A percentile compares a stretch with the other conserved stretches of the same genome.
These are phyloP conservation scores for Sorex fumeus DNA, from an alignment of 2,113 vertebrate genomes.

Conservation along the genomic window DNA sequence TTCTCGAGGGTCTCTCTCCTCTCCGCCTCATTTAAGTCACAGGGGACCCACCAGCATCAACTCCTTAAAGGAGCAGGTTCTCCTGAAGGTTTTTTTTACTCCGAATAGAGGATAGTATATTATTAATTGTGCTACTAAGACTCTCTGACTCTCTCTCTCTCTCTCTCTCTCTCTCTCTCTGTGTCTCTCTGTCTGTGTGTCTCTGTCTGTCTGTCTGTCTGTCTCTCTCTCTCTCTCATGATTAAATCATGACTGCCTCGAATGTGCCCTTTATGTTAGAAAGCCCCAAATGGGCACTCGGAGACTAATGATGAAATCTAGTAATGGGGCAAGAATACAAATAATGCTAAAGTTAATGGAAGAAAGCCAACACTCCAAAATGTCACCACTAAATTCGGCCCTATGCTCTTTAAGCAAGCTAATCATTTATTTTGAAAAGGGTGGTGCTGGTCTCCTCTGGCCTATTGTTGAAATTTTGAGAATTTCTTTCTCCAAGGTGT, in stretches of 20 bases:
- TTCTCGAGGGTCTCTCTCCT: no score
- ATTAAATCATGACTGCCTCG: background rate
- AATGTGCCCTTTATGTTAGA: background rate
- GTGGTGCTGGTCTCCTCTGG: background rate
- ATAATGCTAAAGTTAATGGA: background rate
- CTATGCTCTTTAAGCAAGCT: background rate
- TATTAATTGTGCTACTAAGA: background rate
- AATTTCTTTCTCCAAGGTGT: background rate
- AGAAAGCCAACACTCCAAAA: background rate
- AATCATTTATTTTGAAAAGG: background rate
- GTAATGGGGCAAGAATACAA: background rate
- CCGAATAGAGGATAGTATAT: background rate
- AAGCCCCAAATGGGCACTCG: background rate
- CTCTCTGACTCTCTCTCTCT: no score
- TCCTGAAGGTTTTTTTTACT: background rate
- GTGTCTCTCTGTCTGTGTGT: no score
- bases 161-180: no score
- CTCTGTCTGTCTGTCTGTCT: background rate
- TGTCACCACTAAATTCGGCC: background rate
- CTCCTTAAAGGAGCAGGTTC: background rate
- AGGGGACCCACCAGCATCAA: no score
- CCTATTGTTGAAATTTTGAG: background rate
- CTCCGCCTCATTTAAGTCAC: no score
- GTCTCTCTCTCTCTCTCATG: background rate
- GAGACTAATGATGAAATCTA: background rate